These are phyloP conservation scores for Bombyx mandarina DNA, from an alignment of 1,140 invertebrate species.

Conservation along the genomic window DNA sequence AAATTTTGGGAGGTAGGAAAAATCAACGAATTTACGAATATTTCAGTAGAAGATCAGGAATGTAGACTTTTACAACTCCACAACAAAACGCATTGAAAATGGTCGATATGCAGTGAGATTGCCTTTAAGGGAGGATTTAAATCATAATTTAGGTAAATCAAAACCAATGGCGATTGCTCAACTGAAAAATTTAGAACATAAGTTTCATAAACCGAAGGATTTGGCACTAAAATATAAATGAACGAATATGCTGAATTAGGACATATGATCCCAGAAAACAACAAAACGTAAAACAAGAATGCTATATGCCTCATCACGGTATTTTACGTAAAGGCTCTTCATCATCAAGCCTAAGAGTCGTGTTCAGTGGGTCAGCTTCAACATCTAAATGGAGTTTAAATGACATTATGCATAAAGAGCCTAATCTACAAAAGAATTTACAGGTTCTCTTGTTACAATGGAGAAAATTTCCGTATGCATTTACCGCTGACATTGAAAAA, in stretches of 20 bases:
- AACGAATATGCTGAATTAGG: constrained; percentile 2
- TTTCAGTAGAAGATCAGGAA: constrained; percentile 15
- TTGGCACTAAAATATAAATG: constrained; percentile 15
- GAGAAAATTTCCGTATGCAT: constrained; percentile 23
- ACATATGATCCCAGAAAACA: constrained; percentile 2
- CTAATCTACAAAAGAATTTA: too few relatives aligned
- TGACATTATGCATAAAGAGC: too few relatives aligned
- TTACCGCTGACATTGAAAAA: constrained; percentile 29
- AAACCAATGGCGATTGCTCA: constrained; percentile 18
- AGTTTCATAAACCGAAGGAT: constrained; percentile 9
- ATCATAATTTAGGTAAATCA: constrained; percentile 12
- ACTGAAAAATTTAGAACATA: constrained; percentile 17
- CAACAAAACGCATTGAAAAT: constrained; percentile 10
- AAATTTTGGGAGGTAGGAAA: constrained; percentile 8
- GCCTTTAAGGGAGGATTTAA: constrained; percentile 8
- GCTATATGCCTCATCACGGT: too few relatives aligned
- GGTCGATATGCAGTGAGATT: constrained; percentile 16
- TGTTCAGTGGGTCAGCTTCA: constrained; percentile 47
- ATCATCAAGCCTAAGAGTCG: constrained; percentile 46
- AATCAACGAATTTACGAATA: constrained; percentile 9
- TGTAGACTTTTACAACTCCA: constrained; percentile 14
- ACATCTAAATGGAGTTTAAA: constrained; percentile 18
- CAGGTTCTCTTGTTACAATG: constrained; percentile 4
- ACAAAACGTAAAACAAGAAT: not conserved
- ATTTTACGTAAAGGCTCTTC: constrained; percentile 1